Evolutionary conservation across 2,888 invertebrate genomes (phyloP).

Genomic region (Thymelicus sylvestris): DNA sequence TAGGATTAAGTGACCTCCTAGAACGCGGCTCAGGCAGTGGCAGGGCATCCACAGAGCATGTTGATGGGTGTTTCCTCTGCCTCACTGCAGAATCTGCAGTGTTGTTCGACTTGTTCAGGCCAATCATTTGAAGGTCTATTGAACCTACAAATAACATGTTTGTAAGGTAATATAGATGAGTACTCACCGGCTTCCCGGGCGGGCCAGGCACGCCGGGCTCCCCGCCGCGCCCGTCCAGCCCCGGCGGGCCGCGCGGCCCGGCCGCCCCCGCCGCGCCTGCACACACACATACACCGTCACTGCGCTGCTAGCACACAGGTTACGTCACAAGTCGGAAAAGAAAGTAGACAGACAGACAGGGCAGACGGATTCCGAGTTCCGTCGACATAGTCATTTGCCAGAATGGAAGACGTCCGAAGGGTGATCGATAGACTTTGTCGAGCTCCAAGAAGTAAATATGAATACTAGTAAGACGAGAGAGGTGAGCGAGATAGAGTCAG

Average conservation of each 20-base stretch:
- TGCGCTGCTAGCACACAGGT: neutral
- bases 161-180: too few relatives aligned
- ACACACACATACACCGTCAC: constrained; percentile 10
- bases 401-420: neutral
- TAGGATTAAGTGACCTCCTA: too few relatives aligned
- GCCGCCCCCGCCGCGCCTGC: constrained; percentile 90
- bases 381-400: neutral
- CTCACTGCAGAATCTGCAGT: too few relatives aligned
- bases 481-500: neutral
- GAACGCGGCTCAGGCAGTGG: too few relatives aligned
- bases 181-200: constrained; percentile 89
- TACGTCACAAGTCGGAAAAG: neutral
- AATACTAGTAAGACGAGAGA: neutral
- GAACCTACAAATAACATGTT: too few relatives aligned
- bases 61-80: too few relatives aligned
- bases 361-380: neutral
- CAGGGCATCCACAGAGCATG: too few relatives aligned
- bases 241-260: constrained; percentile 90
- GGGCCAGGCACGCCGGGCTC: constrained; percentile 94
- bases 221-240: constrained; percentile 90
- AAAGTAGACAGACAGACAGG: neutral
- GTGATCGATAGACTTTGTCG: neutral
- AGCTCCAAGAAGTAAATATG: neutral
- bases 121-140: too few relatives aligned
- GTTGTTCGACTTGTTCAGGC: too few relatives aligned